Evolutionary conservation across 1,140 invertebrate genomes (phyloP).

Genomic region (Pseudobourletiella spinata): DNA sequence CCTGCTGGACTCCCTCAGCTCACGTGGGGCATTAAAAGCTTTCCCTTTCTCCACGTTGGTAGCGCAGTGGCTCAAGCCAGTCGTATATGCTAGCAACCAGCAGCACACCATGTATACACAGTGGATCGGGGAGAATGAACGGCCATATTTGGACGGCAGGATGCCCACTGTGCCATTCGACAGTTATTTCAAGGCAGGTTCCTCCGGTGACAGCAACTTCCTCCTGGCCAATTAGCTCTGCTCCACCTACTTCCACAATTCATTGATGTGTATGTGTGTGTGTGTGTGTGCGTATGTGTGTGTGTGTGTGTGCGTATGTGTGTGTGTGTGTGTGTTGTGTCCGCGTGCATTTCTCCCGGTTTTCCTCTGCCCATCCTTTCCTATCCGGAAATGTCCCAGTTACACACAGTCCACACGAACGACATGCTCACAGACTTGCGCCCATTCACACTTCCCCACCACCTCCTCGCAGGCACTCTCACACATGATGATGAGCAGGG

Average conservation of each 20-base stretch:
- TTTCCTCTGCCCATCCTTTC: conserved; percentile 41
- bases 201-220: conserved; percentile 77
- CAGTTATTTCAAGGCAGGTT: too few relatives aligned
- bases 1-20: neutral
- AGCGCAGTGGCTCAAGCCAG: neutral
- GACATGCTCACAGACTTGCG: conserved; percentile 46
- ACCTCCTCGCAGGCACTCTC: neutral
- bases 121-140: too few relatives aligned
- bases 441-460: neutral
- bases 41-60: neutral
- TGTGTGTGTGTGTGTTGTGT: too few relatives aligned
- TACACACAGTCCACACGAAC: conserved; percentile 75
- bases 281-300: too few relatives aligned
- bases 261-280: too few relatives aligned
- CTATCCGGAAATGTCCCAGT: conserved; percentile 69
- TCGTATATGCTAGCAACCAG: neutral
- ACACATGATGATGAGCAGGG: too few relatives aligned
- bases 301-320: too few relatives aligned
- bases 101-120: too few relatives aligned
- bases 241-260: conserved; percentile 70
- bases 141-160: too few relatives aligned
- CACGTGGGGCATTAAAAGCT: neutral
- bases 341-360: conserved; percentile 59
- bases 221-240: conserved; percentile 64
- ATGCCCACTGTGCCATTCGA: too few relatives aligned